Conservation (phyloP, 2,797 vertebrate genomes). For the Epinephelus awoara region DNA sequence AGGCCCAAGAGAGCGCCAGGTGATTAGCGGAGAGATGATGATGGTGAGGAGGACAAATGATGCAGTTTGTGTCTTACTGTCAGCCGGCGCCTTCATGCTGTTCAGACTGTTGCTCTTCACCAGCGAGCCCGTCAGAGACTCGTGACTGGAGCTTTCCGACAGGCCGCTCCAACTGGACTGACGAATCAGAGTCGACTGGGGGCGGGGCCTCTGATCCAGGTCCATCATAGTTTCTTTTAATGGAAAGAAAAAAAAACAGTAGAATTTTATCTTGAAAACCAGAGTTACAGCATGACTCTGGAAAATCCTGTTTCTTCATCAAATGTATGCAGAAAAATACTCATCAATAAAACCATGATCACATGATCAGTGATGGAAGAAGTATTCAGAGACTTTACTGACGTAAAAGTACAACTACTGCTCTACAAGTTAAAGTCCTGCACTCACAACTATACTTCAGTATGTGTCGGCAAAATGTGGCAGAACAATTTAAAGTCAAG, state of each 20-base stretch:
- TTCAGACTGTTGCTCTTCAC: conserved; percentile 92
- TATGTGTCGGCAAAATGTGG: no score
- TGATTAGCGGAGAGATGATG: no score
- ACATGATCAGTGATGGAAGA: no score
- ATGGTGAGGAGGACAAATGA: background rate
- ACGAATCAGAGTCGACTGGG: conserved; percentile 86
- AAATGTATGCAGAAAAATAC: background rate
- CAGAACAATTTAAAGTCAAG: background rate
- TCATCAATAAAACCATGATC: no score
- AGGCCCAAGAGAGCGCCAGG: no score
- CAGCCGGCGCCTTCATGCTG: conserved; percentile 79
- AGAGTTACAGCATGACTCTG: background rate
- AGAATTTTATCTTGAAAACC: background rate
- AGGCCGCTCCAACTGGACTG: conserved; percentile 93
- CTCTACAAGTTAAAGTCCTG: background rate
- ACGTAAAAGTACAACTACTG: no score
- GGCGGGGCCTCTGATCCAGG: conserved; percentile 60
- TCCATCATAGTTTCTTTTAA: conserved; percentile 60
- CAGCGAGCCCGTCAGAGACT: conserved; percentile 82
- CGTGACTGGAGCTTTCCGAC: conserved; percentile 86
- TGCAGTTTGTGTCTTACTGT: conserved; percentile 78
- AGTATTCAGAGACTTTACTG: no score
- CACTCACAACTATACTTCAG: background rate
- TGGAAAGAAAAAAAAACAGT: background rate
- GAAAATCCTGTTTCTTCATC: background rate